A percentile compares a stretch with the other conserved stretches of the same genome.
These are phyloP conservation scores for Cervus canadensis DNA, from an alignment of 2,113 vertebrate genomes.

Conservation along the genomic window DNA sequence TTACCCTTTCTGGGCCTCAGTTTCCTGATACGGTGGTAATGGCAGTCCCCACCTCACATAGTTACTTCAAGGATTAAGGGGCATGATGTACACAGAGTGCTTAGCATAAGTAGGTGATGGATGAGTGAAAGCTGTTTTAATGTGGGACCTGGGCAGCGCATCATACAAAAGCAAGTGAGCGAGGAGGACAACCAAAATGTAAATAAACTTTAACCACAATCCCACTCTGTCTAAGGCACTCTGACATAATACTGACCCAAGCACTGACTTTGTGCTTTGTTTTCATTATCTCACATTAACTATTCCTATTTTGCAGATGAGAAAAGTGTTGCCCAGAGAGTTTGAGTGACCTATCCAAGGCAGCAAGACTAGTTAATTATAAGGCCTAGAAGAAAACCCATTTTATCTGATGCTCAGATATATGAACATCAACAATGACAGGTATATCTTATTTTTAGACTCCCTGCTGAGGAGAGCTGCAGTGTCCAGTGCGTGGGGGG, in stretches of 20 bases:
- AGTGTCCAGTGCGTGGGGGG: background rate
- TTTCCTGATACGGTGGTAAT: background rate
- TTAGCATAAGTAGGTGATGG: background rate
- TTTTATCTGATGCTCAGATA: background rate
- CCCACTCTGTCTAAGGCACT: background rate
- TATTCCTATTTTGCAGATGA: background rate
- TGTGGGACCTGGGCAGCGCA: background rate
- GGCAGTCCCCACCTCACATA: background rate
- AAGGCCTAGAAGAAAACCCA: background rate
- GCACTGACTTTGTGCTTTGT: background rate
- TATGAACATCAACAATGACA: background rate
- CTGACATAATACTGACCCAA: background rate
- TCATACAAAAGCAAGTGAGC: background rate
- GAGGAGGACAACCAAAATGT: background rate
- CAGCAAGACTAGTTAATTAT: background rate
- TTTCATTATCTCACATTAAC: background rate
- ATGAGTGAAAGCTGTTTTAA: background rate
- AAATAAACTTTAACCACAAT: background rate
- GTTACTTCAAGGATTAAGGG: slow-evolving; percentile 34
- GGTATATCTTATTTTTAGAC: background rate
- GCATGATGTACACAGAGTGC: background rate
- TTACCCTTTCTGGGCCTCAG: slow-evolving; percentile 21
- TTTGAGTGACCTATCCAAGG: background rate
- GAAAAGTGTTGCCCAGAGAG: background rate
- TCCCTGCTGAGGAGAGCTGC: background rate